Base-by-base conservation (phyloP, 2,888 invertebrate genomes). In the Diarsia dahlii region DNA sequence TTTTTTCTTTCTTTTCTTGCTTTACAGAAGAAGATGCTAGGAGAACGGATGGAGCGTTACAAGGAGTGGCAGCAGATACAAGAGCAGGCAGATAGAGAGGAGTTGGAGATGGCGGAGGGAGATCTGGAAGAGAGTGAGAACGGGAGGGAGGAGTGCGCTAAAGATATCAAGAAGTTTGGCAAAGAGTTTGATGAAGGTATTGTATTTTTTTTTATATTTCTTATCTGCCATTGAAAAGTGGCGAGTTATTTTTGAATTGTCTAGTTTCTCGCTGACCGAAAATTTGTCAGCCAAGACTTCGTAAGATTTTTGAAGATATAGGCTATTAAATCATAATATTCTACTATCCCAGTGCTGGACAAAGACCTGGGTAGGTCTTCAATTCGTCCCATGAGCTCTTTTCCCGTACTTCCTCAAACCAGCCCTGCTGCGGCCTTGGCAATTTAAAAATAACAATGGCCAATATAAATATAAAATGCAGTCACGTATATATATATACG, bases 161-260 rank as follows among this genome's bases (percentile, higher is more conserved):
- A 88, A 13, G 90, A 93, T 66, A 81, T 95, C 18, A 90, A 90
- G 10, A 89, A 90, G 28, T 97, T 94, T 84, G 90, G 87, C 12
- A 90, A 93, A n/a, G 92, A 95, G 58, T 92, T 97, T 54, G 91
- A 93, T 1, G 91, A 93, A 72, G 97, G 97, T 95, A 89, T 46
- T 89, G 77, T 0, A 3, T 23, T 28, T 15, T 18, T 9, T 12
- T 18, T 46, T 12, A 5, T 6, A 52, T 23, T 12, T 66, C 1
- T n/a, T 20, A 8, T 4, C 2, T 23, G 18, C 10, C 15, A 10
- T 12, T 18, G 45, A 34, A 39, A n/a, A 54, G 20, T n/a, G 4
- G 54, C 12, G 3, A n/a, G 12, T 20, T 52, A 20, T 54, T 54
- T 54, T 4, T 54, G 3, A 23, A 62, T 20, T 20, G 12, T 39